These are phyloP conservation scores for Drosophila cardini DNA, from an alignment of 1,140 invertebrate species.

Conservation along the genomic window DNA sequence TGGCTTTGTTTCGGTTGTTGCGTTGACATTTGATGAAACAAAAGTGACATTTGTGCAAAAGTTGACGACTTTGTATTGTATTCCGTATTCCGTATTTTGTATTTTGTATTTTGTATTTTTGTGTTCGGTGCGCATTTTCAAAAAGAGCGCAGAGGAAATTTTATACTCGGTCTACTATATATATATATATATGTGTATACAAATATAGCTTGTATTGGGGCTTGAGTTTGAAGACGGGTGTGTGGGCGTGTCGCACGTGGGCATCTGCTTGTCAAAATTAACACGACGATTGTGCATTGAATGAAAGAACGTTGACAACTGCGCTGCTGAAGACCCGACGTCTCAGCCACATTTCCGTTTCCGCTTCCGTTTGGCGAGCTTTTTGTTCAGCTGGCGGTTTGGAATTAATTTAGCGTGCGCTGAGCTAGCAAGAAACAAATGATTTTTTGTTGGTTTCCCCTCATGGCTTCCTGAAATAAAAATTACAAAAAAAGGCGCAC, in stretches of 20 bases:
- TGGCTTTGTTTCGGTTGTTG: conserved; percentile 82
- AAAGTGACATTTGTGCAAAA: conserved; percentile 82
- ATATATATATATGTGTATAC: background rate
- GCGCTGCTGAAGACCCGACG: conserved; percentile 56
- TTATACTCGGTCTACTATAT: conserved; percentile 41
- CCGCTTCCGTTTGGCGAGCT: conserved; percentile 76
- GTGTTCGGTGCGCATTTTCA: conserved; percentile 58
- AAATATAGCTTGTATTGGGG: conserved; percentile 15
- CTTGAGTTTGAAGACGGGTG: conserved; percentile 12
- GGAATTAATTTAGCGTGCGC: conserved; percentile 82
- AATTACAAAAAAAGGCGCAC: conserved; percentile 52
- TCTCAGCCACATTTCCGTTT: conserved; percentile 81
- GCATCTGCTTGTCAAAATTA: conserved; percentile 79
- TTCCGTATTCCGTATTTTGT: conserved; percentile 11
- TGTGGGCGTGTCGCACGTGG: conserved; percentile 60
- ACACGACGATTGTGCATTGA: conserved; percentile 79
- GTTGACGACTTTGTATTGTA: conserved; percentile 79
- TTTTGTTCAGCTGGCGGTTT: conserved; percentile 77
- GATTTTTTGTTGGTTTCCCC: conserved; percentile 67
- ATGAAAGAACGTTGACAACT: conserved; percentile 58
- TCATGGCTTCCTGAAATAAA: conserved; percentile 66
- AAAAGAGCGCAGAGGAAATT: conserved; percentile 55
- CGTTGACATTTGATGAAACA: conserved; percentile 83
- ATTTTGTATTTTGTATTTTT: conserved; percentile 41
- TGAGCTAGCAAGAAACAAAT: conserved; percentile 82